These are phyloP conservation scores for Drosophila kohkoa DNA, from an alignment of 1,140 invertebrate genomes.

Conservation along the genomic window DNA sequence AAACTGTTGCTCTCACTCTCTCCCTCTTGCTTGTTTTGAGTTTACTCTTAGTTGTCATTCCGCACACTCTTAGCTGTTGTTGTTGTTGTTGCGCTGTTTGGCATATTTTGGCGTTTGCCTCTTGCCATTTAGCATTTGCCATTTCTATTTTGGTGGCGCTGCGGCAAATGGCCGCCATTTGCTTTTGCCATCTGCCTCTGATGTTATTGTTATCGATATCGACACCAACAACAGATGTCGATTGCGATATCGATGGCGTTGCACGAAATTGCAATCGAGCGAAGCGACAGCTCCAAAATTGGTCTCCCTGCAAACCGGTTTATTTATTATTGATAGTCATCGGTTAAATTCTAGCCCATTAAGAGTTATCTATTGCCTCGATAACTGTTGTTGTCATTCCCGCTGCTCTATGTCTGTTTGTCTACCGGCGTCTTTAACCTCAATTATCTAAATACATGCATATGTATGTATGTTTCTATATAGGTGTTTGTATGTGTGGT, in stretches of 20 bases:
- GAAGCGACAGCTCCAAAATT: background rate
- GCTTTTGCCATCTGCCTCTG: conserved; percentile 4
- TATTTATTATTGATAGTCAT: conserved; percentile 13
- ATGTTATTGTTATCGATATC: too few species aligned
- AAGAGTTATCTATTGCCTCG: conserved; percentile 11
- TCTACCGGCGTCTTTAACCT: conserved; percentile 30
- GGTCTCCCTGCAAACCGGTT: conserved; percentile 20
- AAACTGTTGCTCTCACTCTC: background rate
- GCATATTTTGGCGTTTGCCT: conserved; percentile 35
- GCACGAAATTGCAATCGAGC: conserved; percentile 1
- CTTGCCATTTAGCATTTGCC: conserved; percentile 31
- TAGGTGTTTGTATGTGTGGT: background rate
- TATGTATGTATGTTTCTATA: background rate
- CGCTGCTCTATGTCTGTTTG: conserved; percentile 5
- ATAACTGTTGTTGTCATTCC: conserved; percentile 15
- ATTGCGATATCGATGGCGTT: too few species aligned
- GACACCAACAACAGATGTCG: too few species aligned
- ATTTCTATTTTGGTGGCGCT: conserved; percentile 38
- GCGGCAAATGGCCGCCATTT: conserved; percentile 13
- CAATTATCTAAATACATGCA: conserved; percentile 23
- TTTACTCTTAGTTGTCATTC: background rate
- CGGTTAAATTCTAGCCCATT: conserved; percentile 6
- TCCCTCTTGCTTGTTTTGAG: conserved; percentile 1
- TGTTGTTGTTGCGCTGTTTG: conserved; percentile 22
- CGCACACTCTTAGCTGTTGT: conserved; percentile 3